Percentiles rank a stretch among this genome's conserved stretches.
These are phyloP conservation scores for Heliconius melpomene DNA, from an alignment of 1,140 invertebrate species.

Conservation along the genomic window DNA sequence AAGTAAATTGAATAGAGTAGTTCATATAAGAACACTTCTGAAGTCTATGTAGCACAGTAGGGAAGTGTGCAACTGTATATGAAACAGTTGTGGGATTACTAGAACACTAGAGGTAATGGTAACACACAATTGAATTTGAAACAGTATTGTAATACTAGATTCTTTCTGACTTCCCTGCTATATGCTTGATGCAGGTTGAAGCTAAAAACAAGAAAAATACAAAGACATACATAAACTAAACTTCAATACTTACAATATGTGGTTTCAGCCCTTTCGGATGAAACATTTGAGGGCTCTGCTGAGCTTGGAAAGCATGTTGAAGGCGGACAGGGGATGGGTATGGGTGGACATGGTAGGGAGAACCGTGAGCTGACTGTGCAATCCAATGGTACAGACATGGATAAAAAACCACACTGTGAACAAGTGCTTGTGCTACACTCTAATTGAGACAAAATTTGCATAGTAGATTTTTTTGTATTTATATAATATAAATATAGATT, in stretches of 20 bases:
- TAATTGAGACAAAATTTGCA: neutral
- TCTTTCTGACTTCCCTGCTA: too few species aligned
- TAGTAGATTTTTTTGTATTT: neutral
- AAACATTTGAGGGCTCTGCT: slow-evolving; percentile 75
- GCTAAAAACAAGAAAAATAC: neutral
- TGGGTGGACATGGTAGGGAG: slow-evolving; percentile 78
- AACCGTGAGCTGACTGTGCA: slow-evolving; percentile 71
- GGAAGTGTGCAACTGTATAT: too few species aligned
- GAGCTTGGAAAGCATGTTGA: slow-evolving; percentile 77
- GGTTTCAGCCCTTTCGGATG: slow-evolving; percentile 77
- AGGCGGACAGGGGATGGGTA: slow-evolving; percentile 77
- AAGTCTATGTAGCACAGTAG: too few species aligned
- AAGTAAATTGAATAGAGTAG: too few species aligned
- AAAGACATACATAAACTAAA: slow-evolving; percentile 5
- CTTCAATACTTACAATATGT: slow-evolving; percentile 71
- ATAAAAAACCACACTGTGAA: slow-evolving; percentile 72
- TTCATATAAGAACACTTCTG: too few species aligned
- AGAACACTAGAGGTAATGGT: too few species aligned
- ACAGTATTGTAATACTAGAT: too few species aligned
- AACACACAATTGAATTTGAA: neutral
- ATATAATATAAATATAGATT: neutral
- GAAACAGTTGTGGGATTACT: too few species aligned
- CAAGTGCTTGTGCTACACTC: slow-evolving; percentile 40
- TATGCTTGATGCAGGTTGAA: neutral
- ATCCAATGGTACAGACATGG: slow-evolving; percentile 74